phyloP scores from a whole-genome alignment of 2,113 vertebrate genomes.

The Hucho hucho region DNA sequence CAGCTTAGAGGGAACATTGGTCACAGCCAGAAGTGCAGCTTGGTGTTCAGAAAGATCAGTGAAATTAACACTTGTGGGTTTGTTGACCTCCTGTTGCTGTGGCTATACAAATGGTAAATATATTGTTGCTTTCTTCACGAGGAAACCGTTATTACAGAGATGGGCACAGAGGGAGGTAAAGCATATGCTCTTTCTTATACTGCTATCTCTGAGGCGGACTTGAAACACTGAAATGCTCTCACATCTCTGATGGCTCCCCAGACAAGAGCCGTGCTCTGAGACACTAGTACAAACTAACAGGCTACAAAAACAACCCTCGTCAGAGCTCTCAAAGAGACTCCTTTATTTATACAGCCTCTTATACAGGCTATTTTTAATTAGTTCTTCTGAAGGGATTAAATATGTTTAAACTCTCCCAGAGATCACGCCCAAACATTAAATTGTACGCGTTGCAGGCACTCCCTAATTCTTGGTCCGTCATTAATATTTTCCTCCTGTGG shows the following conservation, averaged over 20 bases:
- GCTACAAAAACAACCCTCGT: constrained; percentile 24
- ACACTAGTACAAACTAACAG: constrained; percentile 19
- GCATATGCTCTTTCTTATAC: constrained; percentile 18
- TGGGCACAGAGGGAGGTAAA: constrained; percentile 7
- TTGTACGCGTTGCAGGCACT: constrained; percentile 49
- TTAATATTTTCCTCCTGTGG: constrained; percentile 55
- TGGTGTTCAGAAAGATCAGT: constrained; percentile 15
- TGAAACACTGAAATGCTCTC: constrained; percentile 22
- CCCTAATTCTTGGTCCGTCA: constrained; percentile 52
- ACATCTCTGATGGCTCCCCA: constrained; percentile 27
- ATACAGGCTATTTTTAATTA: constrained; percentile 52
- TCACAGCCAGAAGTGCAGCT: neutral
- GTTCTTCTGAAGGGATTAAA: constrained; percentile 40
- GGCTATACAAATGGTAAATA: constrained; percentile 25
- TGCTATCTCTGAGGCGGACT: constrained; percentile 20
- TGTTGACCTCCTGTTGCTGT: constrained; percentile 17
- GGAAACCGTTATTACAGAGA: constrained; percentile 4
- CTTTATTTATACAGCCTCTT: constrained; percentile 34
- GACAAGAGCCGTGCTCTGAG: constrained; percentile 24
- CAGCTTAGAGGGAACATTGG: no score
- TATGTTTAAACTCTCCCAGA: constrained; percentile 49
- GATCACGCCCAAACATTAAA: constrained; percentile 50
- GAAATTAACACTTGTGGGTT: constrained; percentile 7
- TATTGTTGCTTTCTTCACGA: constrained; percentile 22
- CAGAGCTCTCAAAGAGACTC: constrained; percentile 11